A percentile compares a stretch with the other conserved stretches of the same genome.
Evolutionary conservation across 2,797 vertebrate genomes (phyloP).

Genomic region (Pteropus rufus): DNA sequence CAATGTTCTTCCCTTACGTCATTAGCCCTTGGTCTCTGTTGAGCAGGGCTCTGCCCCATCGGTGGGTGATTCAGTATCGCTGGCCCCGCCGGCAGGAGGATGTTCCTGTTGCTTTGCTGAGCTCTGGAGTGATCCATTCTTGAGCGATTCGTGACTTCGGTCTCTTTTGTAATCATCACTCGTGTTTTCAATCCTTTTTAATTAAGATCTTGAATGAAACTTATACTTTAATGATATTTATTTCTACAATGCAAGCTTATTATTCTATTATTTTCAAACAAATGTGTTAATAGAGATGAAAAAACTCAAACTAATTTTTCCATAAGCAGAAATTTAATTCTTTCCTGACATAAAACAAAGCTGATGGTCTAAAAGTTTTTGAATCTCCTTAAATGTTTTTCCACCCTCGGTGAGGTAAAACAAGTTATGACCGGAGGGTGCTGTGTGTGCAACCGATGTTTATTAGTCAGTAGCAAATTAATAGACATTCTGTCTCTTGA

Average conservation of each 20-base stretch:
- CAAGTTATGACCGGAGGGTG: neutral
- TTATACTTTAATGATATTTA: neutral
- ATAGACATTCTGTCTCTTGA: neutral
- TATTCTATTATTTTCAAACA: neutral
- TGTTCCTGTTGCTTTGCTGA: neutral
- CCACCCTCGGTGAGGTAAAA: neutral
- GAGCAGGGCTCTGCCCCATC: neutral
- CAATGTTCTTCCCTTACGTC: neutral
- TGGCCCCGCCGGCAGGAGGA: rapidly evolving
- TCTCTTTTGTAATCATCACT: neutral
- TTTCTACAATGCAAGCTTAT: neutral
- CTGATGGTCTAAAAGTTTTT: neutral
- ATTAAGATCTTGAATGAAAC: neutral
- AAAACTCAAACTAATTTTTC: neutral
- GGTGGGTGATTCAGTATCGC: neutral
- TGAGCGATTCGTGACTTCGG: neutral
- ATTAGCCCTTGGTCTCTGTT: neutral
- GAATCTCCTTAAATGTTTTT: neutral
- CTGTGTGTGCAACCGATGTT: neutral
- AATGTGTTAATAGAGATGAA: neutral
- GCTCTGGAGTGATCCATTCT: neutral
- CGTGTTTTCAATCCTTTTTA: neutral
- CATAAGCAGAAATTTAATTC: neutral
- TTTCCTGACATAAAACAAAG: neutral
- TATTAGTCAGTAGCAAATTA: neutral